These are phyloP conservation scores for Drosophila auraria DNA, from an alignment of 1,140 invertebrate genomes.

Conservation along the genomic window DNA sequence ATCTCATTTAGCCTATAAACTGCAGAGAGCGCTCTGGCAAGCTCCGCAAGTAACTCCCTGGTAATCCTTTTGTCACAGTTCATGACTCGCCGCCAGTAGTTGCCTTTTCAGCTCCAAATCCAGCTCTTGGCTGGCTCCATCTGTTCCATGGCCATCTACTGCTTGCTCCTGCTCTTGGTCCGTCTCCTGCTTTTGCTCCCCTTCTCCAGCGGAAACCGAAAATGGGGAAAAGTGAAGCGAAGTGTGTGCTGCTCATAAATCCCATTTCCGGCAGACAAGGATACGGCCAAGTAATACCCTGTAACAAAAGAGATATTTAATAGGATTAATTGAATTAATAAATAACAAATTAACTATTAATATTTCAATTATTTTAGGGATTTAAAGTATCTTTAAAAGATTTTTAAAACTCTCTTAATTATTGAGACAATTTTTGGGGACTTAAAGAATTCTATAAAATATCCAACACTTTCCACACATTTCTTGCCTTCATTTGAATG, in stretches of 20 bases:
- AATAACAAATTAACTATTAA: no score
- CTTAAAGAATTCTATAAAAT: no score
- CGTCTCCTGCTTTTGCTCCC: not conserved
- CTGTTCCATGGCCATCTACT: constrained; percentile 4
- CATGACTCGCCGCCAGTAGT: constrained; percentile 67
- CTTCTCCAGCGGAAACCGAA: constrained; percentile 8
- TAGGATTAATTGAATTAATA: no score
- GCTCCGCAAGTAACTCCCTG: constrained; percentile 58
- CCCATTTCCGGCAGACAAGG: constrained; percentile 24
- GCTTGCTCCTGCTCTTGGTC: not conserved
- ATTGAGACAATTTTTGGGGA: no score
- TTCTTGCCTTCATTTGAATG: no score
- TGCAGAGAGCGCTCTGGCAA: constrained; percentile 32
- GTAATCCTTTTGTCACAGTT: constrained; percentile 81
- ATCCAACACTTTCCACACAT: no score
- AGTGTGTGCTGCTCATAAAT: constrained; percentile 64
- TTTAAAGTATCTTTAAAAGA: no score
- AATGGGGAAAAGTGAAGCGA: constrained; percentile 18
- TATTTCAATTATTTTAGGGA: no score
- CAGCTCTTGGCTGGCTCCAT: constrained; percentile 15
- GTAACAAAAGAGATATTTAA: not conserved
- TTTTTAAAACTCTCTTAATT: no score
- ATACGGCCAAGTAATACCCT: not conserved
- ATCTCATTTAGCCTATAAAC: constrained; percentile 76
- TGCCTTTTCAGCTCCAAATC: constrained; percentile 4